These are phyloP conservation scores for Calliopum simillimum DNA, from an alignment of 2,888 invertebrate species.

Conservation along the genomic window DNA sequence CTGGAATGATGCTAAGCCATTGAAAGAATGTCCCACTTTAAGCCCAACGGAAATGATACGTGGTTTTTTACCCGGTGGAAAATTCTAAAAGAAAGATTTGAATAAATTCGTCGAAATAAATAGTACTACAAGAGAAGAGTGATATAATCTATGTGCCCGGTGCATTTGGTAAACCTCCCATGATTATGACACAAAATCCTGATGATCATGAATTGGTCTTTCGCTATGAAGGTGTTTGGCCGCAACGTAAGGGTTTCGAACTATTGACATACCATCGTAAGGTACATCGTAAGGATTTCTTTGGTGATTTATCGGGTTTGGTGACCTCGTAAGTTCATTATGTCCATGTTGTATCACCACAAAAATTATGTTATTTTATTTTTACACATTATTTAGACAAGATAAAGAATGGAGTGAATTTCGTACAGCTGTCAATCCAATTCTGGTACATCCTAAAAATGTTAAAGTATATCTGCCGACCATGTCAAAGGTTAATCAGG, in stretches of 20 bases:
- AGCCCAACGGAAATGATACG: slow-evolving; percentile 38
- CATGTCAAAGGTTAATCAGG: slow-evolving; percentile 69
- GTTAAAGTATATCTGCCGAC: slow-evolving; percentile 69
- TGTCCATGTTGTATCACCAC: neutral
- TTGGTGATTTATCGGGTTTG: slow-evolving; percentile 47
- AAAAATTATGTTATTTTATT: neutral
- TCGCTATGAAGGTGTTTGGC: slow-evolving; percentile 67
- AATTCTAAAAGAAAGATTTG: slow-evolving; percentile 37
- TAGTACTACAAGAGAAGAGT: slow-evolving; percentile 52
- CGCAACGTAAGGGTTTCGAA: slow-evolving; percentile 62
- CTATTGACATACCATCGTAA: slow-evolving; percentile 62
- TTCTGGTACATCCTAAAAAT: slow-evolving; percentile 74
- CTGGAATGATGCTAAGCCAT: slow-evolving; percentile 37
- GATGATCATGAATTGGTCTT: slow-evolving; percentile 68
- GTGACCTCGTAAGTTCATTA: slow-evolving; percentile 44
- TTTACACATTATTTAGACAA: slow-evolving; percentile 35
- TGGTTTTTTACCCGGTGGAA: slow-evolving; percentile 52
- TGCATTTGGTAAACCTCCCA: slow-evolving; percentile 52
- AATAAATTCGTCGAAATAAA: slow-evolving; percentile 29
- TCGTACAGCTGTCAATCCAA: slow-evolving; percentile 75
- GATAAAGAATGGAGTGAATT: slow-evolving; percentile 77
- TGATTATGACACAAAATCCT: slow-evolving; percentile 68
- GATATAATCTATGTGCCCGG: slow-evolving; percentile 63
- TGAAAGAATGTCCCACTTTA: slow-evolving; percentile 44
- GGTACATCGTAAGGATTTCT: slow-evolving; percentile 43